Base-by-base conservation (phyloP, 2,797 vertebrate genomes). In the Ataeniobius toweri region DNA sequence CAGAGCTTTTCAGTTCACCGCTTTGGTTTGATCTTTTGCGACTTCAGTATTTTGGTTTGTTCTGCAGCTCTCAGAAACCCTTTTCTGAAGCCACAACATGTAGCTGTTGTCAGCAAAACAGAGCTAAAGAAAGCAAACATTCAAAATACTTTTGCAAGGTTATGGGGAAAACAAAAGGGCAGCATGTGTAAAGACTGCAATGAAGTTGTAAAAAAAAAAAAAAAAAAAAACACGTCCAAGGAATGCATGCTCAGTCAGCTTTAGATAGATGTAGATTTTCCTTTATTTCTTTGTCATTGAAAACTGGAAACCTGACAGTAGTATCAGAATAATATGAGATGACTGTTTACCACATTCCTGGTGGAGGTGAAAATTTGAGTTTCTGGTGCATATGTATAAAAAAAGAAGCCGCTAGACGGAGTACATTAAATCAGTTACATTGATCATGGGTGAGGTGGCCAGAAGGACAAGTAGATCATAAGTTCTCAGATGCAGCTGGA, bases 1-100 rank as follows among this genome's bases (percentile, higher is more conserved):
- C 8, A n/a, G 26, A 41, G 51, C 36, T 5, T 76, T 77, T 36
- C 39, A 68, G 12, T n/a, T 71, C 5, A 9, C 6, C 50, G 39
- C 59, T 82, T 67, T 44, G 16, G 58, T 72, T 74, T 74, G 16
- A 73, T 67, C 22, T 12, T 41, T 55, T 63, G 6, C 7, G 70
- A 16, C 63, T 83, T 69, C 9, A 14, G n/a, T 61, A 31, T 39
- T 79, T 75, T 59, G n/a, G 22, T 70, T 36, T 61, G 31, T 31
- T 20, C 6, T 26, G 16, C 48, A 61, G 36, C 13, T 76, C 48
- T 50, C 71, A 71, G 26, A 4, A 36, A 28, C 24, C 20, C 20
- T 56, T 55, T 71, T 24, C 9, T 39, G 39, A 50, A 70, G 10
- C 26, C 69, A 53, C 73, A 41, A 6, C 36, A n/a, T 20, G 51